These are phyloP conservation scores for Heliconius ethilla DNA, from an alignment of 2,888 invertebrate genomes.

Conservation along the genomic window DNA sequence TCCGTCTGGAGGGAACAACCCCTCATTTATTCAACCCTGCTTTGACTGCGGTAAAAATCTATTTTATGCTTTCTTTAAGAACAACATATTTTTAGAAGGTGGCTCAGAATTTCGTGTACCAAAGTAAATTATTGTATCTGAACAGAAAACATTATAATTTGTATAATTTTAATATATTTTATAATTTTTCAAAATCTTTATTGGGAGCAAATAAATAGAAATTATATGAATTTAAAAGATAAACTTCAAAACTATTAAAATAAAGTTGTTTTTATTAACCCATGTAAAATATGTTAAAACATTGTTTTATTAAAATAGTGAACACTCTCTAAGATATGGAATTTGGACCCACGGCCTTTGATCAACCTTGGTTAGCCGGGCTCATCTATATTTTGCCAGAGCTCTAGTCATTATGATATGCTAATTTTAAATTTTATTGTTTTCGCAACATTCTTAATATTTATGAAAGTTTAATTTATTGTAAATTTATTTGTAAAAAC, in stretches of 20 bases:
- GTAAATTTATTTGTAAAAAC: not conserved
- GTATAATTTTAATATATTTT: no score
- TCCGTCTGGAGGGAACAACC: conserved; percentile 48
- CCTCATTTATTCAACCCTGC: conserved; percentile 44
- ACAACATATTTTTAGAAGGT: conserved; percentile 1
- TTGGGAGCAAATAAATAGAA: not conserved
- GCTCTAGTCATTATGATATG: not conserved
- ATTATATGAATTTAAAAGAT: not conserved
- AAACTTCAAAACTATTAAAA: not conserved
- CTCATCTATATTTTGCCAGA: not conserved
- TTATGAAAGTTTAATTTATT: not conserved
- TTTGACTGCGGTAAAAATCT: conserved; percentile 36
- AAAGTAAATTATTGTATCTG: not conserved
- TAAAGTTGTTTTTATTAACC: not conserved
- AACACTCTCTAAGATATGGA: not conserved
- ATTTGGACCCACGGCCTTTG: not conserved
- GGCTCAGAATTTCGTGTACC: not conserved
- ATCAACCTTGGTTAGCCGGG: not conserved
- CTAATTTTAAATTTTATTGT: not conserved
- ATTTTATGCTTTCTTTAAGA: conserved; percentile 33
- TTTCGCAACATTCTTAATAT: not conserved
- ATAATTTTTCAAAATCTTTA: not conserved
- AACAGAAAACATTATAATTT: no score
- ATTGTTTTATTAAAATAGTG: not conserved
- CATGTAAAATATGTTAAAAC: not conserved